These are phyloP conservation scores for Amia ocellicauda DNA, from an alignment of 2,113 vertebrate genomes.

Conservation along the genomic window DNA sequence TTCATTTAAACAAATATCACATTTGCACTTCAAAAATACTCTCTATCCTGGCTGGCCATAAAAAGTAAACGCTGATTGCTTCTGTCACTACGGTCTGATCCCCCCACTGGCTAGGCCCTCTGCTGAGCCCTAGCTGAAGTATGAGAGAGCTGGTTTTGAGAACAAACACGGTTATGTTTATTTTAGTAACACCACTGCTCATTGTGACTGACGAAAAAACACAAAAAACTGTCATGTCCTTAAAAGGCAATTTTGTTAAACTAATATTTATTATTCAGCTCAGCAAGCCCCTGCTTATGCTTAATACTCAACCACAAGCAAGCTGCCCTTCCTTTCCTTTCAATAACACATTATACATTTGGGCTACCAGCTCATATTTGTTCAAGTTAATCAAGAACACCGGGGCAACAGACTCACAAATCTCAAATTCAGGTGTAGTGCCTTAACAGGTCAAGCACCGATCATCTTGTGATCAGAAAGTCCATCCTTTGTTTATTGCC, in stretches of 20 bases:
- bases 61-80: constrained; percentile 29
- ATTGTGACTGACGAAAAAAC: constrained; percentile 14
- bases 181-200: constrained; percentile 25
- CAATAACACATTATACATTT: background rate
- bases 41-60: constrained; percentile 4
- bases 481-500: no score
- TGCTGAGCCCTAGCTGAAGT: background rate
- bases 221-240: constrained; percentile 21
- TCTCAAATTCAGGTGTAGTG: no score
- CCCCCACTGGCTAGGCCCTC: background rate
- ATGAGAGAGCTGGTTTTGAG: constrained; percentile 15
- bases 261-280: constrained; percentile 6
- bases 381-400: constrained; percentile 1
- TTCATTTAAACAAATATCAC: background rate
- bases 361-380: background rate
- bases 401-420: no score
- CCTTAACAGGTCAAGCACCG: no score
- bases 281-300: no score
- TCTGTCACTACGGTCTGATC: constrained; percentile 19
- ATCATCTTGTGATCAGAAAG: no score
- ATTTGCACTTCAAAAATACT: background rate
- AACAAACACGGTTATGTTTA: constrained; percentile 8
- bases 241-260: constrained; percentile 18
- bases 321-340: background rate
- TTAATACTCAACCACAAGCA: background rate